Percentiles rank a stretch among this genome's conserved stretches.
Evolutionary conservation across 2,888 invertebrate species (phyloP).

Genomic region (Branchipolynoe longqiensis): DNA sequence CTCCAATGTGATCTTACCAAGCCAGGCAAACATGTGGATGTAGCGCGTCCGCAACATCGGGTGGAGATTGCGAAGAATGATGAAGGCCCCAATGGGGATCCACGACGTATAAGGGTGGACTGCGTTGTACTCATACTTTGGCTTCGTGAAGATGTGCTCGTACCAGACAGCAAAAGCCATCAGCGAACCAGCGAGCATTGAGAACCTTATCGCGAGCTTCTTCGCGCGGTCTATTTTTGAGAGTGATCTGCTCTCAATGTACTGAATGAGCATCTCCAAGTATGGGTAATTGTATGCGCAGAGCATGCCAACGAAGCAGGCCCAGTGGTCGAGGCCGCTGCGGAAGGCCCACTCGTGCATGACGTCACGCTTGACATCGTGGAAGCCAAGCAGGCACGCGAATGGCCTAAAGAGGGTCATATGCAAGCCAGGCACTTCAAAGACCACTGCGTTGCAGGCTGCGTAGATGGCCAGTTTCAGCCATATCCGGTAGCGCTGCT

Average conservation of each 20-base stretch:
- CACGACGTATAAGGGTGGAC: conserved; percentile 73
- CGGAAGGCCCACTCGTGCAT: conserved; percentile 76
- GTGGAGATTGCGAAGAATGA: conserved; percentile 72
- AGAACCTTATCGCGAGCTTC: neutral
- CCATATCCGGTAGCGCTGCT: conserved; percentile 70
- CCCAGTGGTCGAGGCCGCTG: conserved; percentile 75
- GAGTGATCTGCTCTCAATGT: conserved; percentile 63
- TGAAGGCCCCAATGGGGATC: conserved; percentile 71
- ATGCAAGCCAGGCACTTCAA: conserved; percentile 71
- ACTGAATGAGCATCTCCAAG: conserved; percentile 71
- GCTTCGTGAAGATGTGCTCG: conserved; percentile 42
- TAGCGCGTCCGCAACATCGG: conserved; percentile 70
- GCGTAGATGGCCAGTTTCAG: conserved; percentile 71
- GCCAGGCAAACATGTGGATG: conserved; percentile 71
- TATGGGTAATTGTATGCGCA: conserved; percentile 76
- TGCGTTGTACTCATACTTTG: conserved; percentile 71
- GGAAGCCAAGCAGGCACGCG: conserved; percentile 69
- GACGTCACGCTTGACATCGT: conserved; percentile 67
- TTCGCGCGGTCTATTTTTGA: neutral
- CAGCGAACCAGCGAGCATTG: neutral
- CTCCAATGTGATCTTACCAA: conserved; percentile 76
- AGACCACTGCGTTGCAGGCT: conserved; percentile 70
- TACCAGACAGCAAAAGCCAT: neutral
- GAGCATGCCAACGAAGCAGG: conserved; percentile 74
- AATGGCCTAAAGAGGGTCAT: conserved; percentile 71